Conservation (phyloP, 30 jellyfish, hydroid and myxozoan species). For the Aurelia coerulea region DNA sequence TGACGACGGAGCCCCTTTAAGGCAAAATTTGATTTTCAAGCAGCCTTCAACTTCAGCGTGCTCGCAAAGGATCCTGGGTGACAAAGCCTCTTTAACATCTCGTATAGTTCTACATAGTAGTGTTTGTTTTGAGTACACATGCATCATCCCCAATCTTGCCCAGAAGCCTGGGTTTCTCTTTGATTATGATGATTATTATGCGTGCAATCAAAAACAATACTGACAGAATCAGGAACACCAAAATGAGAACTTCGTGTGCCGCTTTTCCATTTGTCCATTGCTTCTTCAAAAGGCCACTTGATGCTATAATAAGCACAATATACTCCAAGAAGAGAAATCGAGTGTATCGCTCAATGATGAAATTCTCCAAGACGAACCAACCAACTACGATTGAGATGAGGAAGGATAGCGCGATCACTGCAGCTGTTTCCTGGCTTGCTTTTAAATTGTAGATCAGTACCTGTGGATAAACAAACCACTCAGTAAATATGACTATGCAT, state of each 20-base stretch:
- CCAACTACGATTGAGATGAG: conserved; percentile 27
- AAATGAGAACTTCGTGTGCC: conserved; percentile 9
- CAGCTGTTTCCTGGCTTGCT: conserved; percentile 30
- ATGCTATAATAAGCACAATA: conserved; percentile 24
- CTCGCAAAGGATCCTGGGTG: too few relatives aligned
- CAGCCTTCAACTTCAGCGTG: too few relatives aligned
- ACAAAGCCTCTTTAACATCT: too few relatives aligned
- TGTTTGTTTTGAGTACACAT: too few relatives aligned
- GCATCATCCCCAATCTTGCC: too few relatives aligned
- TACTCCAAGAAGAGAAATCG: conserved; percentile 24
- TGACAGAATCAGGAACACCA: conserved; percentile 17
- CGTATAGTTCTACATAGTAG: too few relatives aligned
- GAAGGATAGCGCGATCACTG: conserved; percentile 22
- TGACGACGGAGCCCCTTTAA: too few relatives aligned
- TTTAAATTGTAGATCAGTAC: conserved; percentile 20
- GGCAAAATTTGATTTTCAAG: too few relatives aligned
- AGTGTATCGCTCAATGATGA: conserved; percentile 25
- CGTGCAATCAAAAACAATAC: conserved; percentile 26
- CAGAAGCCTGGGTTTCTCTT: conserved; percentile 14
- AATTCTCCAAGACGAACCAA: conserved; percentile 42
- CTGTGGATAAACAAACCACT: not conserved
- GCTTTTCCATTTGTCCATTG: conserved; percentile 52
- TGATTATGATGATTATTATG: conserved; percentile 1
- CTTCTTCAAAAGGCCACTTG: conserved; percentile 19
- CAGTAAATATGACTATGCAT: not conserved